These are phyloP conservation scores for Clangula hyemalis DNA, from an alignment of 2,797 vertebrate genomes.

Conservation along the genomic window DNA sequence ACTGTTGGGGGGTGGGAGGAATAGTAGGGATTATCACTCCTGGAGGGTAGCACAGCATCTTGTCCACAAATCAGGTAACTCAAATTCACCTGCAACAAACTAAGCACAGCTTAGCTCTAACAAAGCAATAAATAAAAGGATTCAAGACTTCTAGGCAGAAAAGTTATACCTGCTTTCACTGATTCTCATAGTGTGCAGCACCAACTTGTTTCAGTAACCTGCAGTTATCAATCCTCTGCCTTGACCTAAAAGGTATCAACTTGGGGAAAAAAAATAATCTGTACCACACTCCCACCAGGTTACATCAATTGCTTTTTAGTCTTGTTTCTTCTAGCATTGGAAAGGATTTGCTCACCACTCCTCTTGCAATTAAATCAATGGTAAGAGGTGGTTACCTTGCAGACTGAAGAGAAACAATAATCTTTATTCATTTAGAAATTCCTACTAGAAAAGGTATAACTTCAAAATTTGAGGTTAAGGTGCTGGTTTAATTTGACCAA, in stretches of 20 bases:
- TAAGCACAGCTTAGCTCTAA: not conserved
- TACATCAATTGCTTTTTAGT: not conserved
- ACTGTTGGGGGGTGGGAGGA: not conserved
- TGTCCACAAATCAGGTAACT: not conserved
- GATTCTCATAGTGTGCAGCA: fast-evolving
- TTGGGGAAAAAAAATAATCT: not conserved
- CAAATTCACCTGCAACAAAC: not conserved
- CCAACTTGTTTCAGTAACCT: not conserved
- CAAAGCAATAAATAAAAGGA: not conserved
- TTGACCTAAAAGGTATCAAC: not conserved
- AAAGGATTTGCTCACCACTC: not conserved
- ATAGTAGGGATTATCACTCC: not conserved
- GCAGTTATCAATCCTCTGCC: not conserved
- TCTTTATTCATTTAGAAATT: not conserved
- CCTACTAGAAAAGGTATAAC: fast-evolving
- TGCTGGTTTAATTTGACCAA: not conserved
- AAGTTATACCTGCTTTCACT: not conserved
- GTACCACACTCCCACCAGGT: not conserved
- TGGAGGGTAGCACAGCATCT: not conserved
- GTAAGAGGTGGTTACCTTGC: not conserved
- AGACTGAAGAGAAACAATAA: not conserved
- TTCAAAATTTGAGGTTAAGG: not conserved
- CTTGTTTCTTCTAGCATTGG: not conserved
- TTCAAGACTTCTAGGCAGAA: not conserved
- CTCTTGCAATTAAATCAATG: not conserved